Conservation (phyloP, 2,797 vertebrate species). For the Peromyscus nudipes region DNA sequence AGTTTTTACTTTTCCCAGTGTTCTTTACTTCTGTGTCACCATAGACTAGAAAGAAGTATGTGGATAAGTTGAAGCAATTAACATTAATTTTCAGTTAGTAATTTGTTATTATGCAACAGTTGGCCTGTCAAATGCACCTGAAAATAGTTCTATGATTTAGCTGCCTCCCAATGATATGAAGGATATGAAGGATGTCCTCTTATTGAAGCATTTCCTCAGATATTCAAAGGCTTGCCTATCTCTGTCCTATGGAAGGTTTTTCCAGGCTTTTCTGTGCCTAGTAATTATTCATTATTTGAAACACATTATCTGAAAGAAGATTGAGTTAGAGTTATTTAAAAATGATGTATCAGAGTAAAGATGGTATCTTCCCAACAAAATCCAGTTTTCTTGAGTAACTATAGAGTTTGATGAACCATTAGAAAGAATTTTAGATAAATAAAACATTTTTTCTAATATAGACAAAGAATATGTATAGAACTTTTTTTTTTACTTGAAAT, state of each 20-base stretch:
- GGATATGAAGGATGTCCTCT: constrained; percentile 1
- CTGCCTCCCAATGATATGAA: background rate
- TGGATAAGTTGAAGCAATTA: constrained; percentile 14
- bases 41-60: background rate
- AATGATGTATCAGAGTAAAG: constrained; percentile 27
- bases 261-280: background rate
- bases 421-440: constrained; percentile 56
- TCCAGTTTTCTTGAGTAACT: constrained; percentile 42
- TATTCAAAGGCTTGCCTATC: background rate
- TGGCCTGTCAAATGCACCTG: background rate
- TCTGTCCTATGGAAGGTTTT: constrained; percentile 13
- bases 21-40: background rate
- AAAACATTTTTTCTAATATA: constrained; percentile 7
- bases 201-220: constrained; percentile 6
- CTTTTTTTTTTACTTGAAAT: constrained; percentile 10
- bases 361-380: constrained; percentile 16
- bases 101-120: constrained; percentile 53
- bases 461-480: background rate
- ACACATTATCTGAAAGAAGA: constrained; percentile 24
- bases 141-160: constrained; percentile 48
- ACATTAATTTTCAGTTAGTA: constrained; percentile 42
- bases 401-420: background rate
- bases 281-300: constrained; percentile 52
- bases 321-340: constrained; percentile 33
- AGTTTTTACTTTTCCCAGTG: constrained; percentile 36